Evolutionary conservation across 2,797 vertebrate species (phyloP).

Genomic region (Arrhamphus sclerolepis): DNA sequence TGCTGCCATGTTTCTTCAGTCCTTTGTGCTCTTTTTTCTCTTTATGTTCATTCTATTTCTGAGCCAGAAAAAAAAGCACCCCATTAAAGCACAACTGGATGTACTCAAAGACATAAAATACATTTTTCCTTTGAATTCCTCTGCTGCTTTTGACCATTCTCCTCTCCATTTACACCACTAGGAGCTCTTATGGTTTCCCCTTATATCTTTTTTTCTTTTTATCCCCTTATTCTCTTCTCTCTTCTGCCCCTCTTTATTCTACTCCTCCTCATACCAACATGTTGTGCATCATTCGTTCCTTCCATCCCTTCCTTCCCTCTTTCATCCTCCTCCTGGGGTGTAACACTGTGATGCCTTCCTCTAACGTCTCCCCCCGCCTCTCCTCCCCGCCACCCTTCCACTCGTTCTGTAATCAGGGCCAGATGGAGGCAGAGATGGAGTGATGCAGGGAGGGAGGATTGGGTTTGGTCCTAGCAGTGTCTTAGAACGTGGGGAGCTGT

Average conservation of each 20-base stretch:
- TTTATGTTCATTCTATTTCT: too few relatives aligned
- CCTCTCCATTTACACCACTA: slow-evolving; percentile 5
- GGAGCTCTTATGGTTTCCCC: slow-evolving; percentile 5
- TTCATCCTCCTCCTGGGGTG: slow-evolving; percentile 80
- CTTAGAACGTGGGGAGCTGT: slow-evolving; percentile 96
- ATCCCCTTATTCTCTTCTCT: slow-evolving; percentile 7
- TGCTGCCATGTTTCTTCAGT: too few relatives aligned
- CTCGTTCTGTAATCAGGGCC: slow-evolving; percentile 92
- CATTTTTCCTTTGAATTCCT: slow-evolving; percentile 58
- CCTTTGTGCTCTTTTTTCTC: neutral
- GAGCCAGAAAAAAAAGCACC: neutral
- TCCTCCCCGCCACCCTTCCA: slow-evolving; percentile 55
- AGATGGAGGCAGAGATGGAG: slow-evolving; percentile 91
- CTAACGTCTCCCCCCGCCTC: slow-evolving; percentile 26
- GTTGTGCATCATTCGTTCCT: slow-evolving; percentile 53
- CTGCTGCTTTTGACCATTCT: slow-evolving; percentile 47
- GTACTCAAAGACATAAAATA: neutral
- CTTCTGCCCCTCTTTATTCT: neutral
- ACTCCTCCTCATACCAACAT: slow-evolving; percentile 32
- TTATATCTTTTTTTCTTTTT: neutral
- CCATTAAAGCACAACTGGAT: neutral
- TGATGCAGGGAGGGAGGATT: slow-evolving; percentile 76
- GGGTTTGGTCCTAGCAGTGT: slow-evolving; percentile 88
- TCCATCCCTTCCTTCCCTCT: slow-evolving; percentile 49
- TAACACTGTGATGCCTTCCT: slow-evolving; percentile 79